A percentile compares a stretch with the other conserved stretches of the same genome.
Conservation (phyloP, 2,113 vertebrate genomes). For the Hippocampus abdominalis region DNA sequence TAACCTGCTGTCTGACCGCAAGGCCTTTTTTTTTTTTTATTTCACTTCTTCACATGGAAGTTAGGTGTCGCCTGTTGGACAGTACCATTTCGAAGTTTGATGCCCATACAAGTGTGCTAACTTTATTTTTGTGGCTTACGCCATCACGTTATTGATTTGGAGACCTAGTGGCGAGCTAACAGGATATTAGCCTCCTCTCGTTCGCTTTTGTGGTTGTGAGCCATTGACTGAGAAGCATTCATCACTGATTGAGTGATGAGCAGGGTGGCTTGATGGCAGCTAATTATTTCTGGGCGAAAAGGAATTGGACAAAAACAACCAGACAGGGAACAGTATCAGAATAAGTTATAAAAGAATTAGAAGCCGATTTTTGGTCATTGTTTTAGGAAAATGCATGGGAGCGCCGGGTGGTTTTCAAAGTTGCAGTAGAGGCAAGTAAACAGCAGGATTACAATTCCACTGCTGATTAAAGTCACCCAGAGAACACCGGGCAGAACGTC, state of each 20-base stretch:
- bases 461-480: not conserved
- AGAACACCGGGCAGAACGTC: not conserved
- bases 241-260: conserved; percentile 40
- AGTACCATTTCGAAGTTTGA: conserved; percentile 14
- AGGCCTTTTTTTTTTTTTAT: not conserved
- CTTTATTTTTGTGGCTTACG: conserved; percentile 48
- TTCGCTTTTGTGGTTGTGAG: conserved; percentile 69
- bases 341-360: not conserved
- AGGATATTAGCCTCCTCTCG: conserved; percentile 62
- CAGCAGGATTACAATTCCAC: conserved; percentile 26
- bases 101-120: conserved; percentile 20
- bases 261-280: conserved; percentile 55
- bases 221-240: conserved; percentile 58
- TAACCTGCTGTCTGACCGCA: conserved; percentile 10
- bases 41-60: conserved; percentile 32
- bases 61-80: conserved; percentile 4
- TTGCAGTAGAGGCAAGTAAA: conserved; percentile 47
- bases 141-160: conserved; percentile 58
- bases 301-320: conserved; percentile 28
- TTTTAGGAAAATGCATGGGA: conserved; percentile 45
- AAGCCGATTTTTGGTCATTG: not conserved
- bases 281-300: conserved; percentile 47
- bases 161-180: conserved; percentile 49
- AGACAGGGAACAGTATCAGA: conserved; percentile 10
- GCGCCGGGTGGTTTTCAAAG: conserved; percentile 34